Evolutionary conservation across 1,140 invertebrate genomes (phyloP).

Genomic region (Trissolcus basalis): DNA sequence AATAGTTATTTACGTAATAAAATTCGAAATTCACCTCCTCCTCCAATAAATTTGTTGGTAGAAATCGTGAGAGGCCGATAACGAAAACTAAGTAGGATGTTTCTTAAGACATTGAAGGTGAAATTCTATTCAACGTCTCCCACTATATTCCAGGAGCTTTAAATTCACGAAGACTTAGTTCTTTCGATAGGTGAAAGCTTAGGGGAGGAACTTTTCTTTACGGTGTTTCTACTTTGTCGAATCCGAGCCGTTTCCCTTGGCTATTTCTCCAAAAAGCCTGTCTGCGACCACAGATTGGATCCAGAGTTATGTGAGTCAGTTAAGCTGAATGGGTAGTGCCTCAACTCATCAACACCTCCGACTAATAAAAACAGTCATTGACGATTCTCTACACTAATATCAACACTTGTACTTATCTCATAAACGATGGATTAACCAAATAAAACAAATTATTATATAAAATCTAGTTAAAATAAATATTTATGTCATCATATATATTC

Average conservation of each 20-base stretch:
- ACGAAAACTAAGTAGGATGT: constrained; percentile 15
- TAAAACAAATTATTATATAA: too few species aligned
- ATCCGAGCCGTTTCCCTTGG: constrained; percentile 35
- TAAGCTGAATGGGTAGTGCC: constrained; percentile 35
- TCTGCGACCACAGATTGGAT: constrained; percentile 48
- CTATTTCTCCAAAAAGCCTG: constrained; percentile 35
- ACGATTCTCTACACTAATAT: constrained; percentile 9
- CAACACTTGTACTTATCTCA: background rate
- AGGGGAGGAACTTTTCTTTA: constrained; percentile 40
- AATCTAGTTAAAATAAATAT: too few species aligned
- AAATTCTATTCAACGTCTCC: constrained; percentile 45
- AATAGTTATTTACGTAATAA: too few species aligned
- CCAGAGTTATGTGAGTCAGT: constrained; percentile 46
- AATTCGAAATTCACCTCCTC: background rate
- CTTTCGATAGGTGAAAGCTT: constrained; percentile 48
- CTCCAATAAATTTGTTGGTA: background rate
- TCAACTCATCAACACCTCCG: constrained; percentile 38
- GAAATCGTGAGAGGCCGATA: constrained; percentile 27
- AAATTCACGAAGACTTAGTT: constrained; percentile 54
- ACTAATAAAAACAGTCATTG: constrained; percentile 15
- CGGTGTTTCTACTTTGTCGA: constrained; percentile 47
- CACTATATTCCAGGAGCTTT: constrained; percentile 24
- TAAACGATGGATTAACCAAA: background rate
- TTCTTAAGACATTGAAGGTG: constrained; percentile 43
- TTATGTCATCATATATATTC: too few species aligned